These are phyloP conservation scores for Mythimna albipuncta DNA, from an alignment of 2,888 invertebrate species.

Conservation along the genomic window DNA sequence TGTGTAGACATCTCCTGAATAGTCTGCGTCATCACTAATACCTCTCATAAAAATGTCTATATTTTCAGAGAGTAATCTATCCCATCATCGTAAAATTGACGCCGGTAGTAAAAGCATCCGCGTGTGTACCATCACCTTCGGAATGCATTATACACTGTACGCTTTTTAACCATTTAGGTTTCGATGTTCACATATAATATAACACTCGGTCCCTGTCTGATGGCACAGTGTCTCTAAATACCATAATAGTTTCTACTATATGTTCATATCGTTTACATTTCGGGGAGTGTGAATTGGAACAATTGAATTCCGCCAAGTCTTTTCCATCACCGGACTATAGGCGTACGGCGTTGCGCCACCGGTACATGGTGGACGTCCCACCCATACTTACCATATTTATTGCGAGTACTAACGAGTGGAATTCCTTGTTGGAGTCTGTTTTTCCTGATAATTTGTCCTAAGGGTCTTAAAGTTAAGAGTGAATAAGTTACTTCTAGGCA, in stretches of 20 bases:
- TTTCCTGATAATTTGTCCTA: too few species aligned
- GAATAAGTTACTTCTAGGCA: too few species aligned
- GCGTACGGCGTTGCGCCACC: too few species aligned
- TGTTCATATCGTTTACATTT: not conserved
- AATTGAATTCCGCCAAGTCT: too few species aligned
- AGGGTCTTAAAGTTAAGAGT: too few species aligned
- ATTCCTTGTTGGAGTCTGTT: too few species aligned
- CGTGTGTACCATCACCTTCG: constrained; percentile 70
- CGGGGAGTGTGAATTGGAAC: too few species aligned
- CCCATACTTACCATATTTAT: too few species aligned
- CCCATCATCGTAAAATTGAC: constrained; percentile 85
- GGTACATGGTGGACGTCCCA: too few species aligned
- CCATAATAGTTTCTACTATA: not conserved
- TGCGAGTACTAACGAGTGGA: too few species aligned
- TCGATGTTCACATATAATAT: constrained; percentile 12
- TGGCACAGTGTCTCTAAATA: not conserved
- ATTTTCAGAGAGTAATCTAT: constrained; percentile 81
- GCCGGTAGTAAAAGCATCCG: constrained; percentile 79
- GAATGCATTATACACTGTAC: constrained; percentile 68
- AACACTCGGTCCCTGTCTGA: not conserved
- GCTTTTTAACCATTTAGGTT: constrained; percentile 43
- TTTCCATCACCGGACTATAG: too few species aligned
- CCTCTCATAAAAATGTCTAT: constrained; percentile 83
- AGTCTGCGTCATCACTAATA: constrained; percentile 74
- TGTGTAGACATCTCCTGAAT: constrained; percentile 62